Evolutionary conservation across 2,113 vertebrate genomes (phyloP), one percentile per base, ranked within the genome.

Genomic region (Ctenodactylus gundi): DNA sequence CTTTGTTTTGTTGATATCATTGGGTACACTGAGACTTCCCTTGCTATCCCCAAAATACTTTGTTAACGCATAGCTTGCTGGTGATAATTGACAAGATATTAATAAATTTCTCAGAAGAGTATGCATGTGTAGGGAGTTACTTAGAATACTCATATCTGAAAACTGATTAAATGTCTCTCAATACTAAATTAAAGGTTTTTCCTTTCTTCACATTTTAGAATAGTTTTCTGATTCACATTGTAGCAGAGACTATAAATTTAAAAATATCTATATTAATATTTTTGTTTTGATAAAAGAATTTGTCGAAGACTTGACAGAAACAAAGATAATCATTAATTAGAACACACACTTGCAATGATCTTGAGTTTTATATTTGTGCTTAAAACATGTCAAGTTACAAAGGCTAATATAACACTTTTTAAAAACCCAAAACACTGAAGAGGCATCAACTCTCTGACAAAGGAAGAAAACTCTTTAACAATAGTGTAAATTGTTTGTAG

Each of bases 401-500:
- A 90, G 29, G 34, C 51, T 90, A 84, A 82, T 91, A 73, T 57
- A 93, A 64, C 12, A 44, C 60, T 44, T 93, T 95, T 83, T 65
- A 78, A 82, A 94, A 90, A 64, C 21, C 31, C 75, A 55, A 93
- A 91, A 25, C 8, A 55, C 6, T 18, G 31, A 90, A 75, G 18
- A 84, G 34, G 23, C 53, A 88, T 87, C 83, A 96, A 95, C 11
- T 62, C 10, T 67, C 70, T 80, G 90, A 95, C 83, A 75, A 93
- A 94, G 31, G 62, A 60, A 89, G 55, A 65, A 86, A 85, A 53
- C 44, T 87, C 36, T 90, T 92, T 88, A 90, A 95, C 70, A 96
- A 90, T 92, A 90, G 84, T 94, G 67, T 72, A 96, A 96, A 93
- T 93, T 93, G 92, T 91, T 81, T 95, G 53, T 77, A 58, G 81